phyloP scores from a whole-genome alignment of 2,113 vertebrate species.

The Burhinus oedicnemus region DNA sequence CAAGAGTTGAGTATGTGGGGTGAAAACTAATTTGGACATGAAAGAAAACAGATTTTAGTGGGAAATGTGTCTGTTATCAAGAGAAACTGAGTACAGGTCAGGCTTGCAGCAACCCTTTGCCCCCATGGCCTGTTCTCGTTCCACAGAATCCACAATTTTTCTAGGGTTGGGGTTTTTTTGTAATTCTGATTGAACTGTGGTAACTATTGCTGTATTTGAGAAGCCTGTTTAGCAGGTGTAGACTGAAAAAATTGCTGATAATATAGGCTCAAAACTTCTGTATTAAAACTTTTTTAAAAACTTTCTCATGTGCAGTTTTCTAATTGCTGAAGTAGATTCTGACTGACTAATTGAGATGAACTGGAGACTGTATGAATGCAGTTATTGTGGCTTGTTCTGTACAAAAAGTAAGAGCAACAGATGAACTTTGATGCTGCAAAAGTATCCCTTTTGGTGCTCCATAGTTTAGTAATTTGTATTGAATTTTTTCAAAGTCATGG shows the following conservation, averaged over 20 bases:
- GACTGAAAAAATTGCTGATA: background rate
- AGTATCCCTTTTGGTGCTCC: background rate
- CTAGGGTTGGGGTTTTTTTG: background rate
- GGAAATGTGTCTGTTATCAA: background rate
- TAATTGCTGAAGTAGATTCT: background rate
- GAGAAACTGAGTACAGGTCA: background rate
- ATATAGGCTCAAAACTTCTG: background rate
- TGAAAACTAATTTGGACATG: background rate
- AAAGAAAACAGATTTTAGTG: background rate
- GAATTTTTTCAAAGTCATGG: background rate
- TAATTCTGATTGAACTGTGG: background rate
- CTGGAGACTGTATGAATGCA: background rate
- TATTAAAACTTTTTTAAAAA: background rate
- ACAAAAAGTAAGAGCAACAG: background rate
- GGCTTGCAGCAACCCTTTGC: background rate
- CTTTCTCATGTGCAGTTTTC: background rate
- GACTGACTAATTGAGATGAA: background rate
- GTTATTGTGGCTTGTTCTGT: background rate
- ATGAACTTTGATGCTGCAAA: background rate
- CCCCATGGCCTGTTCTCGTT: background rate
- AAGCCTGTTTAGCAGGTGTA: background rate
- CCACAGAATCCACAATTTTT: background rate
- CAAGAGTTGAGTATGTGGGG: background rate
- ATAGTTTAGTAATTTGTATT: background rate
- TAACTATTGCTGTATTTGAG: background rate